Conservation (phyloP, 2,888 invertebrate species). For the Tortricodes alternella region DNA sequence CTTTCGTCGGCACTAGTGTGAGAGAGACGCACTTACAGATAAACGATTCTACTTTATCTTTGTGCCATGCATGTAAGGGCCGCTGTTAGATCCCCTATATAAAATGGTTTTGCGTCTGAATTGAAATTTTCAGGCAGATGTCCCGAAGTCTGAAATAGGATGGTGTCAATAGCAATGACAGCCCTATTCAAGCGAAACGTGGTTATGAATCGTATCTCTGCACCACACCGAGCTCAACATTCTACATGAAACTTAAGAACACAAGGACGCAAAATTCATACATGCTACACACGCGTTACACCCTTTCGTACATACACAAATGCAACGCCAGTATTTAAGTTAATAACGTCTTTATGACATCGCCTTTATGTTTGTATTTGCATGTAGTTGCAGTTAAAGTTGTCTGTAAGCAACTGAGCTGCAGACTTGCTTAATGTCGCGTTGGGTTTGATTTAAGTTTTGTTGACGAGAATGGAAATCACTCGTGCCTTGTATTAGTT, state of each 20-base stretch:
- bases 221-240: constrained; percentile 11
- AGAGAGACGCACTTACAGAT: too few relatives aligned
- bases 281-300: not conserved
- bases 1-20: too few relatives aligned
- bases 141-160: constrained; percentile 4
- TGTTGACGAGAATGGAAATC: constrained; percentile 22
- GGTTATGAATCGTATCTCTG: constrained; percentile 17
- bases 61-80: too few relatives aligned
- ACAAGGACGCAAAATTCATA: not conserved
- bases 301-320: not conserved
- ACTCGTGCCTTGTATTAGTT: not conserved
- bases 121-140: too few relatives aligned
- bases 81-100: too few relatives aligned
- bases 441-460: constrained; percentile 18
- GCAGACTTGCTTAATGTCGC: constrained; percentile 18
- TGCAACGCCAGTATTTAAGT: constrained; percentile 16
- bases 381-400: constrained; percentile 17
- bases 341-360: constrained; percentile 26
- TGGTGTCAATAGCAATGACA: constrained; percentile 25
- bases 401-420: constrained; percentile 4
- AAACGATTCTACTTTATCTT: too few relatives aligned
- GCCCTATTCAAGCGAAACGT: constrained; percentile 19
- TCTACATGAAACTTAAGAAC: not conserved
- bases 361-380: constrained; percentile 17
- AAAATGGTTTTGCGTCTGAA: too few relatives aligned